Evolutionary conservation across 2,113 vertebrate species (phyloP), one percentile per base, ranked within the genome.

Genomic region (Tinamus guttatus): DNA sequence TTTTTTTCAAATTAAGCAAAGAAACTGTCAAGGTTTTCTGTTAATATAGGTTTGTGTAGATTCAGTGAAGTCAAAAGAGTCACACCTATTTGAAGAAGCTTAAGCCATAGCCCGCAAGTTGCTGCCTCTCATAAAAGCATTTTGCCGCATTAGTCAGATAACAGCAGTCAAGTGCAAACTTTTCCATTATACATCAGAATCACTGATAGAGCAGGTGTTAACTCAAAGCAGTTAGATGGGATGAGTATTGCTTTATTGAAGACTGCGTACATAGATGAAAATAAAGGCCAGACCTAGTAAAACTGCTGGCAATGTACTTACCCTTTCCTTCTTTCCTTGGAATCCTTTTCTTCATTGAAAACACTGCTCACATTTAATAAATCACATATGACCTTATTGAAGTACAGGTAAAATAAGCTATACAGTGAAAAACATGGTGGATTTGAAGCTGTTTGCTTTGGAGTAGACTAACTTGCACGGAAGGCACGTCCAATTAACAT

Each of bases 41-140:
- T 36, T 86, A 13, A 16, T 59, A 3, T n/a, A 91, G 13, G 24
- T 5, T 89, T 64, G 58, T 65, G 40, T 36, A 38, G 7, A 64
- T 22, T 5, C 10, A 38, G 3, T 16, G 18, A 76, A 78, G 34
- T 8, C 2, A 0, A 58, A 34, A 41, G 14, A 67, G 7, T 40
- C 19, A 56, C 2, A n/a, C 1, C 1, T 24, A 24, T 49, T 49
- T 54, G 5, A 43, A 75, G 15, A n/a, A 81, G 3, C 25, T 81
- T 25, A 59, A 0, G 0, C 11, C 41, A 32, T 17, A 84, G 17
- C 17, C 17, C 0, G 0, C 9, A n/a, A 8, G 51, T 78, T 90
- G 85, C 21, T 81, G 17, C 43, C 51, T 76, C n/a, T 49, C 32
- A 13, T 1, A 63, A 16, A 73, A 91, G 36, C 0, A 12, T 51